Conservation (phyloP, 2,113 vertebrate species). For the Ascaphus truei region DNA sequence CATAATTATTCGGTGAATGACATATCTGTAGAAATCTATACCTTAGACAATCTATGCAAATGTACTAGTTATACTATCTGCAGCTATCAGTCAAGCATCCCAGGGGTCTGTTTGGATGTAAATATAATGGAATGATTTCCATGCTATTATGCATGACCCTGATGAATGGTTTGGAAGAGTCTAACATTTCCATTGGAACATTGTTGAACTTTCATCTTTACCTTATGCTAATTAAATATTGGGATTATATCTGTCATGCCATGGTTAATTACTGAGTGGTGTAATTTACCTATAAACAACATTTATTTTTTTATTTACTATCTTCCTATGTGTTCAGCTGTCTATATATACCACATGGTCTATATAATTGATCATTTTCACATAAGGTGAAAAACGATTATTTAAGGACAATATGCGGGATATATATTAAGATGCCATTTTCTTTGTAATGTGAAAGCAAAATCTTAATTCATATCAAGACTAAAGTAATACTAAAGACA, state of each 20-base stretch:
- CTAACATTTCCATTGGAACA: neutral
- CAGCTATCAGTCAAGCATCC: slow-evolving; percentile 13
- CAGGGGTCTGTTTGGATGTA: slow-evolving; percentile 15
- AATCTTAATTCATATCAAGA: no score
- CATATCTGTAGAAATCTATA: neutral
- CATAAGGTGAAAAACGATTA: no score
- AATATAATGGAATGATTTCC: slow-evolving; percentile 25
- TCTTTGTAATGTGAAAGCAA: no score
- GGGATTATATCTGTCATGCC: slow-evolving; percentile 4
- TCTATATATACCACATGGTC: neutral
- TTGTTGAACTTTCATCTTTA: slow-evolving; percentile 17
- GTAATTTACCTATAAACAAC: slow-evolving; percentile 3
- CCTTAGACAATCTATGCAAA: slow-evolving; percentile 15
- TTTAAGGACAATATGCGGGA: no score
- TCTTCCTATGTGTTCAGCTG: neutral
- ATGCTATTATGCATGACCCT: slow-evolving; percentile 14
- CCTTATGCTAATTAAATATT: slow-evolving; percentile 16
- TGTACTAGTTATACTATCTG: neutral
- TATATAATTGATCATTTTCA: neutral
- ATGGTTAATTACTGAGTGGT: neutral
- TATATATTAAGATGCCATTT: no score
- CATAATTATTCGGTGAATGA: neutral
- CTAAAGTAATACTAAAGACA: no score
- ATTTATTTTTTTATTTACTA: neutral
- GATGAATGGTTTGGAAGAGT: neutral